A percentile compares a stretch with the other conserved stretches of the same genome.
phyloP scores from a whole-genome alignment of 23 tunicate genomes.

The Botrylloides violaceus region DNA sequence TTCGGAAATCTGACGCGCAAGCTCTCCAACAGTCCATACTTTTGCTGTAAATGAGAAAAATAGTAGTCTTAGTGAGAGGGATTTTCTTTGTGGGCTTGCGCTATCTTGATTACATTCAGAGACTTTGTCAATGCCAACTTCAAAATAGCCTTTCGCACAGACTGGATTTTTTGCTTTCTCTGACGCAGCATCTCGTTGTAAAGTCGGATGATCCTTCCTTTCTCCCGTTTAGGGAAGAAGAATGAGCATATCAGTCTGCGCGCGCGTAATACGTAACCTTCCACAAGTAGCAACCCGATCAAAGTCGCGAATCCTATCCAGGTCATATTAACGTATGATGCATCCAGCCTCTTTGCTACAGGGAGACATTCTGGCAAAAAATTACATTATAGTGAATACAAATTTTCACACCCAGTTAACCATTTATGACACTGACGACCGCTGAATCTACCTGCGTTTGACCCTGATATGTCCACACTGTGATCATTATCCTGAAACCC shows the following conservation, averaged over 20 bases:
- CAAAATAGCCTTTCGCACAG: slow-evolving; percentile 40
- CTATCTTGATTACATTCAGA: slow-evolving; percentile 41
- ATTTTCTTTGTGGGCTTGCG: too few relatives aligned
- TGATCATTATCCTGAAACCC: slow-evolving; percentile 67
- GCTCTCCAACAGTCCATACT: slow-evolving; percentile 41
- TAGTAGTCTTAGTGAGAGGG: background rate
- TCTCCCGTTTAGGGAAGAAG: slow-evolving; percentile 55
- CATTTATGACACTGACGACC: background rate
- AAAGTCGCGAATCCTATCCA: slow-evolving; percentile 22
- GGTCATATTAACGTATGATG: slow-evolving; percentile 1
- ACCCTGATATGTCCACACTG: slow-evolving; percentile 12
- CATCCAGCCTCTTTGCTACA: slow-evolving; percentile 5
- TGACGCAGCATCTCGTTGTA: slow-evolving; percentile 77
- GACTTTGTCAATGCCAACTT: slow-evolving; percentile 51
- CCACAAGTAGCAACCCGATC: slow-evolving; percentile 25
- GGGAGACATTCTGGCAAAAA: slow-evolving; percentile 55
- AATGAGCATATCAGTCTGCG: slow-evolving; percentile 63
- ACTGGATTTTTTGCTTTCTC: slow-evolving; percentile 39
- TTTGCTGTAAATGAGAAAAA: slow-evolving; percentile 32
- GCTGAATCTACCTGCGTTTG: slow-evolving; percentile 44
- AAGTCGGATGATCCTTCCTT: slow-evolving; percentile 49
- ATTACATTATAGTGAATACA: background rate
- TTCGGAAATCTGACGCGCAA: slow-evolving; percentile 21
- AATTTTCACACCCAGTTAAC: background rate
- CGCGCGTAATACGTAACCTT: slow-evolving; percentile 63